These are phyloP conservation scores for Hirtodrosophila confusa DNA, from an alignment of 2,888 invertebrate genomes.

Conservation along the genomic window DNA sequence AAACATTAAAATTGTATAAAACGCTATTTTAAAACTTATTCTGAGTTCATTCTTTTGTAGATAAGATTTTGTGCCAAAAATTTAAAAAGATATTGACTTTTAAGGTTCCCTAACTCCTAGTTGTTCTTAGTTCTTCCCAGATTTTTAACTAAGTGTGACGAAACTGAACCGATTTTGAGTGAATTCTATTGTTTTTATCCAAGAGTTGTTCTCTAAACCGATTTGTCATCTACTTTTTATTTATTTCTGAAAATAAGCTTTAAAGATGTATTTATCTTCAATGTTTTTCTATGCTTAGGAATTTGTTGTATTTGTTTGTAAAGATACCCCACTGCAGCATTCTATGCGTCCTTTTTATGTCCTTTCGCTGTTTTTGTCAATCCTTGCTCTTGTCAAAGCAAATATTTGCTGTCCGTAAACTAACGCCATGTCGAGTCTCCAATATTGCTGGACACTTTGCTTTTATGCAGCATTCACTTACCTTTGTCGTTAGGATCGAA, in stretches of 20 bases:
- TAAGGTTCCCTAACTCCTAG: no score
- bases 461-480: conserved; percentile 77
- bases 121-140: no score
- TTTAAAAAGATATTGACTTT: no score
- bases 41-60: no score
- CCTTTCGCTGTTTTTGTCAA: conserved; percentile 4
- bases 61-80: no score
- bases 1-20: no score
- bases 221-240: no score
- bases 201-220: no score
- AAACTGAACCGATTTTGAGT: no score
- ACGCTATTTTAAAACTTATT: no score
- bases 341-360: background rate
- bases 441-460: conserved; percentile 30
- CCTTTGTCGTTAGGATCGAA: conserved; percentile 92
- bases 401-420: conserved; percentile 44
- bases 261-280: background rate
- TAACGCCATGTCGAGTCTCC: conserved; percentile 13
- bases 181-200: no score
- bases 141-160: no score
- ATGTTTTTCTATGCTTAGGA: background rate
- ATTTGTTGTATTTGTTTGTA: background rate
- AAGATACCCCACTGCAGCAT: background rate
- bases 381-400: conserved; percentile 22
- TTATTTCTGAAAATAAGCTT: background rate